Evolutionary conservation across 2,888 invertebrate genomes (phyloP).

Genomic region (Rapana venosa): DNA sequence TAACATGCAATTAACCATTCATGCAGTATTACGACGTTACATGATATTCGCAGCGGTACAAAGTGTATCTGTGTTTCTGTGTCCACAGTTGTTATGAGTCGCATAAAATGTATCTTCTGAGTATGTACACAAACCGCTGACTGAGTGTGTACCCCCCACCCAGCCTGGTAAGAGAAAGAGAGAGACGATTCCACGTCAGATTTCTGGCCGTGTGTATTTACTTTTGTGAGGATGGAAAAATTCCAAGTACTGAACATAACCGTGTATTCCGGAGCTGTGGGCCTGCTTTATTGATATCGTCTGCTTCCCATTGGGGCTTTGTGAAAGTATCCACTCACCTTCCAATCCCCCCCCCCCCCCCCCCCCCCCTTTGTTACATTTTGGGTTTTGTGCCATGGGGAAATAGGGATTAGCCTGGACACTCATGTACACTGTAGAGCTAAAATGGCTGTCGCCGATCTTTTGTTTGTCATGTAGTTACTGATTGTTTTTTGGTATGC

Average conservation of each 20-base stretch:
- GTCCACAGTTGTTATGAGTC: conserved; percentile 56
- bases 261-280: conserved; percentile 2
- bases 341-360: too few relatives aligned
- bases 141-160: conserved; percentile 22
- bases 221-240: not conserved
- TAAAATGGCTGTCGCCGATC: too few relatives aligned
- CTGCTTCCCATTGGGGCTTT: not conserved
- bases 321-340: not conserved
- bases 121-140: conserved; percentile 38
- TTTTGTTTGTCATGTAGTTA: too few relatives aligned
- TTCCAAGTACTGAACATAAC: not conserved
- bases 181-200: too few relatives aligned
- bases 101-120: conserved; percentile 48
- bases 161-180: conserved; percentile 11
- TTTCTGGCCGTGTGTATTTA: not conserved
- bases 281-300: not conserved
- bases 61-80: conserved; percentile 31
- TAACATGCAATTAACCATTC: too few relatives aligned
- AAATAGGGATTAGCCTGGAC: too few relatives aligned
- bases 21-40: too few relatives aligned
- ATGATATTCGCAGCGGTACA: not conserved
- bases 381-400: too few relatives aligned
- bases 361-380: too few relatives aligned
- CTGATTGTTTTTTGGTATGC: too few relatives aligned
- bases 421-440: too few relatives aligned